Conservation (phyloP, 1,140 invertebrate genomes). For the Sminthurides bifidus region DNA sequence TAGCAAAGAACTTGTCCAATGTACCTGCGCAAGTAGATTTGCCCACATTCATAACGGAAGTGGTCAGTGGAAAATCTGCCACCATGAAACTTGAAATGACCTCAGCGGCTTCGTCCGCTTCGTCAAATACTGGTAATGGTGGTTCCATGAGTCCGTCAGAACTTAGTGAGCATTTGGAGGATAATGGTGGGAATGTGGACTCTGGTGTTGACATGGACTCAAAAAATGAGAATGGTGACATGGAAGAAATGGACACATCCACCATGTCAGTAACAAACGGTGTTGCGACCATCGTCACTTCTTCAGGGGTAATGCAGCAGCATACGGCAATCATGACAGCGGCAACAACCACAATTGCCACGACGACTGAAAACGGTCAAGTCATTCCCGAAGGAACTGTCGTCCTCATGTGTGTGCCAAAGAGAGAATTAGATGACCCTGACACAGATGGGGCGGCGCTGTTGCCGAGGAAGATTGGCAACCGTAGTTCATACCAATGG, state of each 20-base stretch:
- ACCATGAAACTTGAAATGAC: slow-evolving; percentile 28
- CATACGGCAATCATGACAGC: slow-evolving; percentile 16
- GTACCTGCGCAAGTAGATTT: slow-evolving; percentile 6
- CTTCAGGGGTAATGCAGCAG: neutral
- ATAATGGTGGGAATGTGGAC: slow-evolving; percentile 14
- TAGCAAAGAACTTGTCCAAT: slow-evolving; percentile 5
- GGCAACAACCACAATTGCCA: slow-evolving; percentile 15
- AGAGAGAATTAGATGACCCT: slow-evolving; percentile 26
- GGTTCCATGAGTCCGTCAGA: slow-evolving; percentile 25
- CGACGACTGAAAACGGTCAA: slow-evolving; percentile 20
- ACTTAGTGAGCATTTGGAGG: slow-evolving; percentile 1
- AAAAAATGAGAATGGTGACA: slow-evolving; percentile 17
- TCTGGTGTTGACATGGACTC: slow-evolving; percentile 17
- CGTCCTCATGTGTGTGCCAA: slow-evolving; percentile 31
- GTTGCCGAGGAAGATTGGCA: slow-evolving; percentile 41
- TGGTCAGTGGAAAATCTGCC: neutral
- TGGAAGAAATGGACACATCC: slow-evolving; percentile 7
- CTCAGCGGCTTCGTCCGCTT: too few relatives aligned
- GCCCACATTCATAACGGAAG: slow-evolving; percentile 5
- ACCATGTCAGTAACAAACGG: slow-evolving; percentile 19
- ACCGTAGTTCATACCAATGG: slow-evolving; percentile 45
- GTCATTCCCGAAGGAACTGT: slow-evolving; percentile 28
- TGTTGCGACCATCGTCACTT: slow-evolving; percentile 15
- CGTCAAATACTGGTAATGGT: too few relatives aligned
- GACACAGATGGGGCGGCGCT: slow-evolving; percentile 39